Conservation (phyloP, 1,140 invertebrate genomes). For the Scaptodrosophila lebanonensis region DNA sequence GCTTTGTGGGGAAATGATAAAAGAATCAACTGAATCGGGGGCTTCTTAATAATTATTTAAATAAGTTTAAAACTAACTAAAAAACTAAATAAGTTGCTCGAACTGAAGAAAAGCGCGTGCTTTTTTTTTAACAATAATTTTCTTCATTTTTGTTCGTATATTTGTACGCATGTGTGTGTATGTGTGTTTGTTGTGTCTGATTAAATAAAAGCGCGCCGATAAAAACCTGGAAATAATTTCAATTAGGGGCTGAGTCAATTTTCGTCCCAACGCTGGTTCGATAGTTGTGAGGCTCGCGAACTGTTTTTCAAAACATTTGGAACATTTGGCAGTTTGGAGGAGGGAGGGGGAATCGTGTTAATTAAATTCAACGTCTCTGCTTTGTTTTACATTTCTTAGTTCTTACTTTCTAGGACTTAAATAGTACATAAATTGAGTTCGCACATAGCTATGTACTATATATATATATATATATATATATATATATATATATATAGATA, state of each 20-base stretch:
- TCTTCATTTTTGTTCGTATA: constrained; percentile 15
- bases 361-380: too few species aligned
- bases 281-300: constrained; percentile 91
- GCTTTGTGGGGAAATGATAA: too few species aligned
- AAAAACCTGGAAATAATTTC: constrained; percentile 93
- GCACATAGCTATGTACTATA: too few species aligned
- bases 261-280: constrained; percentile 89
- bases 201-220: constrained; percentile 65
- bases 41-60: too few species aligned
- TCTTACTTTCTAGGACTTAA: background rate
- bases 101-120: constrained; percentile 59
- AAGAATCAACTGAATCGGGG: too few species aligned
- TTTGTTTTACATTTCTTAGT: too few species aligned
- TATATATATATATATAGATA: constrained; percentile 26
- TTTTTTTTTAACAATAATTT: constrained; percentile 32
- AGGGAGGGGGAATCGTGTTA: constrained; percentile 69
- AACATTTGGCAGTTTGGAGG: constrained; percentile 33
- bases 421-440: too few species aligned
- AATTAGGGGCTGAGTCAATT: constrained; percentile 91
- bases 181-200: constrained; percentile 25
- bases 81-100: background rate
- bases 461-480: too few species aligned
- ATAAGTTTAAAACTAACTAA: background rate
- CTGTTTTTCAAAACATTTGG: constrained; percentile 77
- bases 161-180: constrained; percentile 22